Evolutionary conservation across 30 jellyfish, hydroid and myxozoan species (phyloP).

Genomic region (Clytia hemisphaerica): DNA sequence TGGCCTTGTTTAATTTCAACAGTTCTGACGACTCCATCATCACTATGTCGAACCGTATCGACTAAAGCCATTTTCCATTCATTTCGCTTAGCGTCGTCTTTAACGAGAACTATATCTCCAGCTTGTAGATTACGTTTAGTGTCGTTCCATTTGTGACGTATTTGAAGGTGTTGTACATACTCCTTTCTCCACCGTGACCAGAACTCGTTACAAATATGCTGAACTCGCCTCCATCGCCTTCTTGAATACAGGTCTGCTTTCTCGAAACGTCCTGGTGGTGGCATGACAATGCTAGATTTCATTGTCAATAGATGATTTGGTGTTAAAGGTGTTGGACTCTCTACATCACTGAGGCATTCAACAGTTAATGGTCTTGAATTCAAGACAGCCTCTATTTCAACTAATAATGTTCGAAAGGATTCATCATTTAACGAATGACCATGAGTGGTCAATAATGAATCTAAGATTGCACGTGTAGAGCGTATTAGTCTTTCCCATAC

Average conservation of each 20-base stretch:
- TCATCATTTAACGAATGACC: no score
- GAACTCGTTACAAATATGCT: conserved; percentile 8
- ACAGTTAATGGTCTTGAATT: conserved; percentile 34
- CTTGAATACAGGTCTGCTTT: conserved; percentile 22
- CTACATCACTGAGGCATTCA: conserved; percentile 16
- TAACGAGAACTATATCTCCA: conserved; percentile 23
- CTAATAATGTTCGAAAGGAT: conserved; percentile 17
- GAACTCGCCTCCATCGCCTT: conserved; percentile 31
- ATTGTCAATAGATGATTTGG: conserved; percentile 32
- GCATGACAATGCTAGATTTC: conserved; percentile 26
- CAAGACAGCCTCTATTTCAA: conserved; percentile 32
- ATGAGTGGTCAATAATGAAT: no score
- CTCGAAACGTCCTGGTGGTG: conserved; percentile 32
- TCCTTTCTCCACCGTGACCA: conserved; percentile 41
- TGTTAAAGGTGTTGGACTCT: conserved; percentile 10
- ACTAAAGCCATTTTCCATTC: conserved; percentile 28
- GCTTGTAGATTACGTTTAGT: conserved; percentile 6
- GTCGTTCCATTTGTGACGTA: conserved; percentile 11
- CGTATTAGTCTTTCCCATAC: conserved; percentile 35
- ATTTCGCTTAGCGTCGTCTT: conserved; percentile 10
- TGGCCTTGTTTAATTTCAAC: background rate
- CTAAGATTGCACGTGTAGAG: no score
- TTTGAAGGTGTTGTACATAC: conserved; percentile 2
- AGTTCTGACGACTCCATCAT: background rate
- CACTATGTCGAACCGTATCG: background rate